Evolutionary conservation across 23 tunicate genomes (phyloP).

Genomic region (Trididemnum miniatum): DNA sequence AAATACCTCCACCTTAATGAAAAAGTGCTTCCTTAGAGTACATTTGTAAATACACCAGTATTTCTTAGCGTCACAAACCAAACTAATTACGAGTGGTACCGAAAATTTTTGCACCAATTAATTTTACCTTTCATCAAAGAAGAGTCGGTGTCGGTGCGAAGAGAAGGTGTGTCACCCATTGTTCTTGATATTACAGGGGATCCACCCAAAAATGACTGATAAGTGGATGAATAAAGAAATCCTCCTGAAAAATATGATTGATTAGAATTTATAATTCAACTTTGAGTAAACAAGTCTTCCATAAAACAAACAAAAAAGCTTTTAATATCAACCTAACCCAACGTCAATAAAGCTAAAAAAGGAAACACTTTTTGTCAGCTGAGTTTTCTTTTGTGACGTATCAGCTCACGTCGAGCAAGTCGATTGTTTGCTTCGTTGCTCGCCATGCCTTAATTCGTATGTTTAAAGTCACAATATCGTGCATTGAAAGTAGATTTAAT

Average conservation of each 20-base stretch:
- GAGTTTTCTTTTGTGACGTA: not conserved
- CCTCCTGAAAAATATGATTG: constrained; percentile 34
- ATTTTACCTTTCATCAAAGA: constrained; percentile 5
- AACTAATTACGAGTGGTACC: too few species aligned
- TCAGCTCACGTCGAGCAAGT: too few species aligned
- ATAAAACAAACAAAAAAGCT: not conserved
- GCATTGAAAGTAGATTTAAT: too few species aligned
- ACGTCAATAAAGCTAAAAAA: not conserved
- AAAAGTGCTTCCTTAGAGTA: not conserved
- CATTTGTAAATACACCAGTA: too few species aligned
- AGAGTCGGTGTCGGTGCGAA: constrained; percentile 24
- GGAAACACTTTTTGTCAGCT: not conserved
- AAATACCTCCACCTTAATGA: not conserved
- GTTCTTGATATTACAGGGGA: constrained; percentile 50
- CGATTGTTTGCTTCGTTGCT: too few species aligned
- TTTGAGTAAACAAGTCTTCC: not conserved
- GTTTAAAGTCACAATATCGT: too few species aligned
- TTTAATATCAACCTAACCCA: not conserved
- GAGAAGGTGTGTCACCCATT: constrained; percentile 49
- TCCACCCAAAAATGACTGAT: constrained; percentile 58
- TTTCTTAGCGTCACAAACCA: too few species aligned
- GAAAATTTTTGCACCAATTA: too few species aligned
- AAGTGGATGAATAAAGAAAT: constrained; percentile 67
- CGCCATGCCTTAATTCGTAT: too few species aligned
- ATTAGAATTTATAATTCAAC: not conserved